phyloP scores from a whole-genome alignment of 1,140 invertebrate species.

The Drosophila pruinosa region DNA sequence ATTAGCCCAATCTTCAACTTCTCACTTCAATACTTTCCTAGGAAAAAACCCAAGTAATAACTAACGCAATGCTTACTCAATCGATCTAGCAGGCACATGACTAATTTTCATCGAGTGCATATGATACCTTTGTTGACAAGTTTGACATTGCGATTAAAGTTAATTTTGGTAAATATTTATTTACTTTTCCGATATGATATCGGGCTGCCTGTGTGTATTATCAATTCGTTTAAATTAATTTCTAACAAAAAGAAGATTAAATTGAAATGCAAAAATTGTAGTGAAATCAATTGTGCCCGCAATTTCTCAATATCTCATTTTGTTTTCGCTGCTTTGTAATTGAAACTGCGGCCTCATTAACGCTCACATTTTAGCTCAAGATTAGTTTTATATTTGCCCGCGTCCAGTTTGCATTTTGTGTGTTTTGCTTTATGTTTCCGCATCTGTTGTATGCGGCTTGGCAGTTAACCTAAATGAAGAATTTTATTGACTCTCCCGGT shows the following conservation, averaged over 20 bases:
- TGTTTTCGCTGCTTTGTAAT: not conserved
- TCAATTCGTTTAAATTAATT: slow-evolving; percentile 36
- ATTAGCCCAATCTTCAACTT: not conserved
- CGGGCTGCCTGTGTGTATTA: slow-evolving; percentile 27
- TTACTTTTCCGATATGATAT: slow-evolving; percentile 44
- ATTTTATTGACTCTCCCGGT: slow-evolving; percentile 51
- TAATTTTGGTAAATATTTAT: slow-evolving; percentile 72
- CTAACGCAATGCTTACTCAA: slow-evolving; percentile 5
- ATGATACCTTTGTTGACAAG: slow-evolving; percentile 46
- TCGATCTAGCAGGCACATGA: slow-evolving; percentile 53
- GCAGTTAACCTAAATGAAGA: slow-evolving; percentile 55
- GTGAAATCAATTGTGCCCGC: not conserved
- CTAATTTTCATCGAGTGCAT: slow-evolving; percentile 31
- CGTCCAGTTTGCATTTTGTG: not conserved
- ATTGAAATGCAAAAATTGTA: not conserved
- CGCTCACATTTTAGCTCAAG: slow-evolving; percentile 3
- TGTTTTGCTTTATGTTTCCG: slow-evolving; percentile 13
- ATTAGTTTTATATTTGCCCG: slow-evolving; percentile 2
- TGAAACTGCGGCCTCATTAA: slow-evolving; percentile 14
- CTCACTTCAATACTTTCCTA: not conserved
- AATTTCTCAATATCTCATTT: not conserved
- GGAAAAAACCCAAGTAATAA: slow-evolving; percentile 8
- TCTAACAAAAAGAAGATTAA: slow-evolving; percentile 10
- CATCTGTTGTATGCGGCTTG: slow-evolving; percentile 2
- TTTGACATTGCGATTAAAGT: slow-evolving; percentile 65